Conservation (phyloP, 2,888 invertebrate genomes). For the Cantharis rufa region DNA sequence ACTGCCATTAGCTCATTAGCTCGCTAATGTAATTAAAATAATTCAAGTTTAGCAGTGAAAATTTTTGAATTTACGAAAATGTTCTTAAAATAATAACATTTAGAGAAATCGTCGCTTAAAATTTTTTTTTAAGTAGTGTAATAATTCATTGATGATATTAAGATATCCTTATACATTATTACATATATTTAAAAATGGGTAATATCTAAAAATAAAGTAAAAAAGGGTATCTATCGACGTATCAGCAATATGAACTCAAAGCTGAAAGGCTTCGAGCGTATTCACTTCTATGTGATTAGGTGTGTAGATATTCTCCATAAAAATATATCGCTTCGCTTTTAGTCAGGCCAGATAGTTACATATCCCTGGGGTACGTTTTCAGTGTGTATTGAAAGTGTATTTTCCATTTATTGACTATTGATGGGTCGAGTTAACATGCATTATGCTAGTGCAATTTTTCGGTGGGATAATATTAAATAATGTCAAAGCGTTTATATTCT, state of each 20-base stretch:
- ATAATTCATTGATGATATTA: background rate
- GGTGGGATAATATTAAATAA: background rate
- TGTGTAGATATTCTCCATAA: conserved; percentile 29
- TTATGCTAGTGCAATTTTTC: conserved; percentile 3
- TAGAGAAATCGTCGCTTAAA: background rate
- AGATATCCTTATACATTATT: background rate
- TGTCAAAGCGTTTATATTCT: background rate
- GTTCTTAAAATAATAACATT: background rate
- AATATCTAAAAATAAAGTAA: conserved; percentile 24
- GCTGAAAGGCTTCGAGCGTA: conserved; percentile 27
- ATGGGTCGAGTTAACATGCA: conserved; percentile 1
- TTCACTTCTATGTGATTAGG: conserved; percentile 30
- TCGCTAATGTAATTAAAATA: background rate
- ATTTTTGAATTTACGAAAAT: background rate
- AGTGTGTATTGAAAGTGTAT: conserved; percentile 27
- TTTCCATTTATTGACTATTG: conserved; percentile 25
- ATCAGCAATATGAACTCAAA: conserved; percentile 28
- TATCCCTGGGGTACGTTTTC: conserved; percentile 26
- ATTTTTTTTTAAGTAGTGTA: background rate
- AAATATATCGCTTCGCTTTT: conserved; percentile 30
- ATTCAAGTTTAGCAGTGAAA: background rate
- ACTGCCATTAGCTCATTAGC: background rate
- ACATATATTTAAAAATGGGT: conserved; percentile 7
- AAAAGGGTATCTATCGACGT: conserved; percentile 28
- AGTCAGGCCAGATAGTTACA: conserved; percentile 31